phyloP scores from a whole-genome alignment of 2,888 invertebrate species.

The Ochropleura plecta region DNA sequence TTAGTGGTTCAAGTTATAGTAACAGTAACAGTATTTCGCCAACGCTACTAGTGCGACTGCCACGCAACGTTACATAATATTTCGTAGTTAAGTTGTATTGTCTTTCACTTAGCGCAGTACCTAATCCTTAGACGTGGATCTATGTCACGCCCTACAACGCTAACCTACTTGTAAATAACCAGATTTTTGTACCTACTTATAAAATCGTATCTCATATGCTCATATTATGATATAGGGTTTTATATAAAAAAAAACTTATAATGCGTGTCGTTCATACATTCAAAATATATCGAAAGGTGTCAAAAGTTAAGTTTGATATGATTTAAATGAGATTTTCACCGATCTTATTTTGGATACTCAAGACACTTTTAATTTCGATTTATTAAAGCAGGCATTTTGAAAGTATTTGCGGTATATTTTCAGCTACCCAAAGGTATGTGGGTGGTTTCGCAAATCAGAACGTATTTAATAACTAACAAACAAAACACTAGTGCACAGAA shows the following conservation, averaged over 20 bases:
- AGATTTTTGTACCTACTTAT: not conserved
- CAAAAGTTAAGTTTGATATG: not conserved
- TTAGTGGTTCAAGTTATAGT: conserved; percentile 7
- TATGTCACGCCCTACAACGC: conserved; percentile 45
- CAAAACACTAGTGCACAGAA: not conserved
- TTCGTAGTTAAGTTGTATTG: conserved; percentile 39
- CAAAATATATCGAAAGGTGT: not conserved
- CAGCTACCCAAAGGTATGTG: not conserved
- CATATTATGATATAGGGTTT: too few species aligned
- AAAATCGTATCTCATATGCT: too few species aligned
- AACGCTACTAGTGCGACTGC: conserved; percentile 1
- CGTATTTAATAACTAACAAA: not conserved
- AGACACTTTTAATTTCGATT: not conserved
- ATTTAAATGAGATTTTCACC: conserved; percentile 3
- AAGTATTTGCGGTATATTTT: not conserved
- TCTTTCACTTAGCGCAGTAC: conserved; percentile 48
- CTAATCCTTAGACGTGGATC: conserved; percentile 54
- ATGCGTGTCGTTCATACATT: not conserved
- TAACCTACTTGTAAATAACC: conserved; percentile 11
- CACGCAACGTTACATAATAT: conserved; percentile 17
- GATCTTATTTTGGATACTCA: not conserved
- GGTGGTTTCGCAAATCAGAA: not conserved
- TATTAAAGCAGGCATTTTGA: not conserved
- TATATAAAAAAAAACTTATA: not conserved
- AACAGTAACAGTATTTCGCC: conserved; percentile 8